Evolutionary conservation across 1,140 invertebrate genomes (phyloP).

Genomic region (Hypothenemus hampei): DNA sequence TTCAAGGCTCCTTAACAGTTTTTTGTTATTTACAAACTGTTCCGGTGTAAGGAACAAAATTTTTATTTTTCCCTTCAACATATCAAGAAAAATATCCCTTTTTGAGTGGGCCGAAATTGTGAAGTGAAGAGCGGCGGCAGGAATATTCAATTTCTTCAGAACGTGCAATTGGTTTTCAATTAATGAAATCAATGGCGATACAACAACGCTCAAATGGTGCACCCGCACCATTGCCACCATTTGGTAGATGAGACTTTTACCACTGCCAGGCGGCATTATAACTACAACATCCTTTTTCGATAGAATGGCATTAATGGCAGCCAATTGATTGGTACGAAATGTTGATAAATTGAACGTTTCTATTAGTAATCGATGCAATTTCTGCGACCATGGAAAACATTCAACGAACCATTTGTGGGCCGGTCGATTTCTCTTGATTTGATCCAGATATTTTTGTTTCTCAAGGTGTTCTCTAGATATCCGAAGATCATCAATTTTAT

Average conservation of each 20-base stretch:
- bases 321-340: conserved; percentile 89
- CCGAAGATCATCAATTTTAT: too few species aligned
- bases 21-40: conserved; percentile 71
- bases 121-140: conserved; percentile 41
- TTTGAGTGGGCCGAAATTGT: conserved; percentile 38
- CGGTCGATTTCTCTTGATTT: conserved; percentile 18
- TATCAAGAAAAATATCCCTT: conserved; percentile 63
- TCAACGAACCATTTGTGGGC: conserved; percentile 25
- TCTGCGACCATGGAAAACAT: conserved; percentile 36
- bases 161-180: conserved; percentile 94
- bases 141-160: conserved; percentile 73
- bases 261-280: conserved; percentile 97
- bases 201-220: conserved; percentile 81
- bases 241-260: conserved; percentile 97
- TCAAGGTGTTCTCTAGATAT: too few species aligned
- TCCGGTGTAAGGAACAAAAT: conserved; percentile 96
- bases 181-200: conserved; percentile 91
- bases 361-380: conserved; percentile 63
- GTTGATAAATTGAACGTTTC: conserved; percentile 79
- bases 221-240: conserved; percentile 69
- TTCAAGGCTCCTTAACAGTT: conserved; percentile 49
- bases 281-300: conserved; percentile 88
- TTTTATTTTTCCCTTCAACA: conserved; percentile 69
- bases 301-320: conserved; percentile 90
- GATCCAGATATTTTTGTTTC: too few species aligned